Percentiles rank a stretch among this genome's conserved stretches.
These are phyloP conservation scores for Linhomoeus sp. DNA, from an alignment of 2,888 invertebrate species.

Conservation along the genomic window DNA sequence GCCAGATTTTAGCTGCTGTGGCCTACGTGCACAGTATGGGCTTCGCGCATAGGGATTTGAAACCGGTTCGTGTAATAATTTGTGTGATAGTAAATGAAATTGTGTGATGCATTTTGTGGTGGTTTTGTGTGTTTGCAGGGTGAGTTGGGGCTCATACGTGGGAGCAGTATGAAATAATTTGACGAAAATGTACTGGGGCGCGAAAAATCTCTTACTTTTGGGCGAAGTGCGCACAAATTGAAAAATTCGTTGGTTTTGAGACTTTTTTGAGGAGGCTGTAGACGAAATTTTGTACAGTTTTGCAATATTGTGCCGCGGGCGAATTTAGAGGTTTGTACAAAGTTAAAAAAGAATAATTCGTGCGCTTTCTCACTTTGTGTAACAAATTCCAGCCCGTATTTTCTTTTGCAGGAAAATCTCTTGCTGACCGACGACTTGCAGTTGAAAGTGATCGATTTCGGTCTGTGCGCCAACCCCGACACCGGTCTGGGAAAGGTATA, in stretches of 20 bases:
- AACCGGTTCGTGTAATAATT: slow-evolving; percentile 51
- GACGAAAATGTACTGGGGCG: no score
- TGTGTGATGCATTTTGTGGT: not conserved
- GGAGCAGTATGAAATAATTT: no score
- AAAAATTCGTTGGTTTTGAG: no score
- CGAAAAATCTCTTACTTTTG: no score
- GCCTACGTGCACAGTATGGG: slow-evolving; percentile 53
- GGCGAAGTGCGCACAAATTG: no score
- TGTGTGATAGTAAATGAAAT: no score
- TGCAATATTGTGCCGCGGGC: no score
- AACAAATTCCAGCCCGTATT: no score
- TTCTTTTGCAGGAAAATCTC: slow-evolving; percentile 53
- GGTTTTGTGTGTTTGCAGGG: not conserved
- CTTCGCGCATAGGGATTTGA: slow-evolving; percentile 57
- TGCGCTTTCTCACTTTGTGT: slow-evolving; percentile 5
- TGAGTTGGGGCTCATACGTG: not conserved
- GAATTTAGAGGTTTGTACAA: no score
- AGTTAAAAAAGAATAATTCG: not conserved
- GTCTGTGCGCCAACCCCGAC: slow-evolving; percentile 50
- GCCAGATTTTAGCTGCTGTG: slow-evolving; percentile 56
- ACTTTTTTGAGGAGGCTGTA: no score
- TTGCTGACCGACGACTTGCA: slow-evolving; percentile 50
- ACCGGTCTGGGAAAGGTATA: slow-evolving; percentile 7
- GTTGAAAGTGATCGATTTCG: slow-evolving; percentile 61
- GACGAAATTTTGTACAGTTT: no score